These are phyloP conservation scores for Neoscelio sp. DNA, from an alignment of 2,888 invertebrate species.

Conservation along the genomic window DNA sequence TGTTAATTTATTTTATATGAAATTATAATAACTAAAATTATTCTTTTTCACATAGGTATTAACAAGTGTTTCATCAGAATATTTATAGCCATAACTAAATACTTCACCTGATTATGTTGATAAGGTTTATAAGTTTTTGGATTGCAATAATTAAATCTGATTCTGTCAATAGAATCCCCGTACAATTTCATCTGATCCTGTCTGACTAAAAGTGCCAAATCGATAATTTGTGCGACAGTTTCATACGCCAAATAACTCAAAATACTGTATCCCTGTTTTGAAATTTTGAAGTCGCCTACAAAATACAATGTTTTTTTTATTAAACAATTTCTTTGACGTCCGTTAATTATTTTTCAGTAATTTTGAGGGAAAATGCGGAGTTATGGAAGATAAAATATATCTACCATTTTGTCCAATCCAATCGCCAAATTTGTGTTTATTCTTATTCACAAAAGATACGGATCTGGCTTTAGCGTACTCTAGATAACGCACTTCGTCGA, in stretches of 20 bases:
- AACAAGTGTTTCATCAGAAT: constrained; percentile 76
- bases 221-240: constrained; percentile 94
- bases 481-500: constrained; percentile 85
- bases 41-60: constrained; percentile 1
- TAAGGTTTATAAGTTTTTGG: constrained; percentile 83
- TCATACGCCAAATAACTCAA: constrained; percentile 95
- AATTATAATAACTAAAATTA: neutral
- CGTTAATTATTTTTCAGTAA: too few relatives aligned
- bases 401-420: constrained; percentile 79
- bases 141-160: constrained; percentile 87
- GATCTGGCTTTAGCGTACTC: constrained; percentile 92
- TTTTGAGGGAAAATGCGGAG: too few relatives aligned
- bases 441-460: constrained; percentile 87
- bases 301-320: too few relatives aligned
- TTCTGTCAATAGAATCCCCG: constrained; percentile 89
- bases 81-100: neutral
- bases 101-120: constrained; percentile 80
- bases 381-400: too few relatives aligned
- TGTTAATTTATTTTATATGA: too few relatives aligned
- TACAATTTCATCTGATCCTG: constrained; percentile 89
- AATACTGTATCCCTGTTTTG: constrained; percentile 88
- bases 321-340: too few relatives aligned
- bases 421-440: constrained; percentile 82
- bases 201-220: constrained; percentile 91
- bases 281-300: constrained; percentile 85